Evolutionary conservation across 2,113 vertebrate genomes (phyloP).

Genomic region (Oryzias melastigma): DNA sequence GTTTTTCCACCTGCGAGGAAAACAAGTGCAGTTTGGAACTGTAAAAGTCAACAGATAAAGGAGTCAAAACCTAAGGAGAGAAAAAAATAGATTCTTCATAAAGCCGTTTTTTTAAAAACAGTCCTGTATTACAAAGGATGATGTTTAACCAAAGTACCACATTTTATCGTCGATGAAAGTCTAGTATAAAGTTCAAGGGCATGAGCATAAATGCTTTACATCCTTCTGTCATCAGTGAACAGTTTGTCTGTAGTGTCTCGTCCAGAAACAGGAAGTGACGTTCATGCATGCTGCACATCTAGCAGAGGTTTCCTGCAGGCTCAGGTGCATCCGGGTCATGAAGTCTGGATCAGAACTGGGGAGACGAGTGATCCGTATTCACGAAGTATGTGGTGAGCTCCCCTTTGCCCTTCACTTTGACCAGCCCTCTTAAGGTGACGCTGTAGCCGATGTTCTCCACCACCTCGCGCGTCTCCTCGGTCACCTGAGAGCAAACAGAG

Average conservation of each 20-base stretch:
- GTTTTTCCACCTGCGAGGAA: no score
- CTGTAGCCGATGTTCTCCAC: slow-evolving; percentile 79
- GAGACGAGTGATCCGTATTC: slow-evolving; percentile 55
- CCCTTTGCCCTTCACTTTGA: slow-evolving; percentile 92
- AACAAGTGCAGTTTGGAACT: no score
- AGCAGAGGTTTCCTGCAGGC: neutral
- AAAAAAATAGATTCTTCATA: no score
- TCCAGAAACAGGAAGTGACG: slow-evolving; percentile 6
- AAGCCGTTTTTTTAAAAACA: no score
- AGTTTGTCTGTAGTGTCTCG: slow-evolving; percentile 33
- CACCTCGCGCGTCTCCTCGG: slow-evolving; percentile 81
- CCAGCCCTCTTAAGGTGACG: slow-evolving; percentile 80
- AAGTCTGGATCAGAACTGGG: slow-evolving; percentile 38
- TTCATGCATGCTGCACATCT: neutral
- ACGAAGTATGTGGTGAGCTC: slow-evolving; percentile 87
- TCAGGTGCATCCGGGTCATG: neutral
- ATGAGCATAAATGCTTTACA: neutral
- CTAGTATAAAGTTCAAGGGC: no score
- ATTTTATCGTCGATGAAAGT: no score
- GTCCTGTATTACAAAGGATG: no score
- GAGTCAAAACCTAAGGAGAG: no score
- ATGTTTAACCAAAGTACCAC: no score
- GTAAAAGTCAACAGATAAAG: no score
- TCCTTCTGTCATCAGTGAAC: slow-evolving; percentile 4
- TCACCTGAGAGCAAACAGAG: slow-evolving; percentile 73